These are phyloP conservation scores for Colletes collaris DNA, from an alignment of 2,888 invertebrate genomes.

Conservation along the genomic window DNA sequence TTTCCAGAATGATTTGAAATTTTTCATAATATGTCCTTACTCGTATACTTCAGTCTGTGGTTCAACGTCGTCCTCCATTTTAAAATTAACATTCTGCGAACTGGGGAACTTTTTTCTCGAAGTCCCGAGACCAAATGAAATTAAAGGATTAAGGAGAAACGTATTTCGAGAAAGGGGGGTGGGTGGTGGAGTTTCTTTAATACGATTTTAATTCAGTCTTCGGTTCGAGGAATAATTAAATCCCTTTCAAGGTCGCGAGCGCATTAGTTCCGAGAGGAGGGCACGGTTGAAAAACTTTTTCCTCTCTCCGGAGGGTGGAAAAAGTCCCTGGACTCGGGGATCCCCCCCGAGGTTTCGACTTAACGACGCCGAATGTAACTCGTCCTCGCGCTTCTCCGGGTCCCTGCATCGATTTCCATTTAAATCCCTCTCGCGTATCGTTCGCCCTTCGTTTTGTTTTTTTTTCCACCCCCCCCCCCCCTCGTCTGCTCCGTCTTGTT, in stretches of 20 bases:
- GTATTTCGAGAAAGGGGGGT: neutral
- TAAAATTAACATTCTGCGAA: neutral
- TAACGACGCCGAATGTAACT: conserved; percentile 62
- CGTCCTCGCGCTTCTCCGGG: conserved; percentile 15
- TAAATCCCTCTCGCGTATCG: conserved; percentile 56
- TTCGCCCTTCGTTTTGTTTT: conserved; percentile 10
- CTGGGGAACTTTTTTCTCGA: neutral
- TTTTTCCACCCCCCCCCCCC: neutral
- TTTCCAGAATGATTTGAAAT: no score
- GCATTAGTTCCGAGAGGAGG: conserved; percentile 11
- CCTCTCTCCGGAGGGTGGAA: neutral
- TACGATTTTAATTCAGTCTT: conserved; percentile 35
- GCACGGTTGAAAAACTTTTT: conserved; percentile 18
- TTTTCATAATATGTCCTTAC: no score
- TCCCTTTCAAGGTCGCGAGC: conserved; percentile 24
- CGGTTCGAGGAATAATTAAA: conserved; percentile 21
- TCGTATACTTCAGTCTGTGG: no score
- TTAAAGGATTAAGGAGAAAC: neutral
- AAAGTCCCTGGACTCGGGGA: conserved; percentile 7
- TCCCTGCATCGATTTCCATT: conserved; percentile 76
- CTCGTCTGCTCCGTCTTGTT: conserved; percentile 51
- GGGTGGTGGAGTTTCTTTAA: neutral
- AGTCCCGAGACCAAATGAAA: neutral
- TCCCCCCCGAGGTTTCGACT: conserved; percentile 54
- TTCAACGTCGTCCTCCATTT: conserved; percentile 2